Evolutionary conservation across 2,113 vertebrate genomes (phyloP).

Genomic region (Microtus pennsylvanicus): DNA sequence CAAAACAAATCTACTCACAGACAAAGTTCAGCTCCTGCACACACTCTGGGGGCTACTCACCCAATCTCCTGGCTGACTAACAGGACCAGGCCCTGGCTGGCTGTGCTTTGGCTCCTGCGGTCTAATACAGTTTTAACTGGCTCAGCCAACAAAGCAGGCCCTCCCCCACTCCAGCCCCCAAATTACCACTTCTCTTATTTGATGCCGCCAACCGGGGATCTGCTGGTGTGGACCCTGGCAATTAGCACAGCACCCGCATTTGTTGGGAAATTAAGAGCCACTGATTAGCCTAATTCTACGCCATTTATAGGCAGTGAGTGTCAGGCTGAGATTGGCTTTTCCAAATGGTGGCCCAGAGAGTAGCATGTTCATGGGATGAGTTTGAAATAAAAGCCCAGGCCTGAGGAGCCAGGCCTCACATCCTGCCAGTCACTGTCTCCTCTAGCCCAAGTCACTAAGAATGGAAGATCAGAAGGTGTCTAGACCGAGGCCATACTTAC

Average conservation of each 20-base stretch:
- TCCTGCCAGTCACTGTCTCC: background rate
- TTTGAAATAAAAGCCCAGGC: slow-evolving; percentile 61
- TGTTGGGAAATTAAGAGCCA: slow-evolving; percentile 81
- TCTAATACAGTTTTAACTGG: slow-evolving; percentile 61
- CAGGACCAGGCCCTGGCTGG: slow-evolving; percentile 60
- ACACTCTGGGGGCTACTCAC: slow-evolving; percentile 46
- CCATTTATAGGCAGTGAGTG: slow-evolving; percentile 78
- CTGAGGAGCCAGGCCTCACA: background rate
- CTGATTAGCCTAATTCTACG: slow-evolving; percentile 76
- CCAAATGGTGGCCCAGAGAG: slow-evolving; percentile 76
- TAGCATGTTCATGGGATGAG: slow-evolving; percentile 45
- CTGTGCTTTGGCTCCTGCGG: slow-evolving; percentile 22
- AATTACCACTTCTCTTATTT: slow-evolving; percentile 72
- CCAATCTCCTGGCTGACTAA: slow-evolving; percentile 61
- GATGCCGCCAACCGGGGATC: slow-evolving; percentile 53
- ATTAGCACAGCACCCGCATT: slow-evolving; percentile 70
- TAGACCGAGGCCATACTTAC: background rate
- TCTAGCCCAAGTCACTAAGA: background rate
- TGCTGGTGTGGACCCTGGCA: slow-evolving; percentile 59
- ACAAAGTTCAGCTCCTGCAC: slow-evolving; percentile 55
- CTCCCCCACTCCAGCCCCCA: slow-evolving; percentile 40
- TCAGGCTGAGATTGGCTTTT: slow-evolving; percentile 69
- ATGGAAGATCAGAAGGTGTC: background rate
- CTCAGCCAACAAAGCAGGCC: slow-evolving; percentile 50
- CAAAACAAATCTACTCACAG: slow-evolving; percentile 34